phyloP scores from a whole-genome alignment of 2,113 vertebrate species.

The Anhinga rufa region DNA sequence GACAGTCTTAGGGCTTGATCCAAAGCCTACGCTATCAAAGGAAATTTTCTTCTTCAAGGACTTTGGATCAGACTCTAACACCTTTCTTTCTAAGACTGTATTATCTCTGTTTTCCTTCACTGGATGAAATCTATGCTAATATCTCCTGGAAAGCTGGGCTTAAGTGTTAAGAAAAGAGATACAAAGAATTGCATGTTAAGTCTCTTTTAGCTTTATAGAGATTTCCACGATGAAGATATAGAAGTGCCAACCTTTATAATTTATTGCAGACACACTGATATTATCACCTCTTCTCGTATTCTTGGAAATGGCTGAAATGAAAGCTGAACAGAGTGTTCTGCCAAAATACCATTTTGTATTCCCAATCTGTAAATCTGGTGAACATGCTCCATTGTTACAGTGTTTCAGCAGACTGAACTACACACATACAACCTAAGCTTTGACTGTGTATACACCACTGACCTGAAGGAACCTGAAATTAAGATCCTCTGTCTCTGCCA shows the following conservation, averaged over 20 bases:
- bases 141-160: not conserved
- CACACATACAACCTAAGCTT: not conserved
- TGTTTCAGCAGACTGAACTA: not conserved
- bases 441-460: not conserved
- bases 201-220: not conserved
- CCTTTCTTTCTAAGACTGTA: not conserved
- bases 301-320: conserved; percentile 5
- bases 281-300: not conserved
- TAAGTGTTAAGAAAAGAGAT: not conserved
- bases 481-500: not conserved
- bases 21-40: not conserved
- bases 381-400: not conserved
- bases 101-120: not conserved
- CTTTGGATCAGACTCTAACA: not conserved
- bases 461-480: not conserved
- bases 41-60: not conserved
- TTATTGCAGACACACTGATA: conserved; percentile 24
- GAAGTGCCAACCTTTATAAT: conserved; percentile 18
- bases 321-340: conserved; percentile 47
- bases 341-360: not conserved
- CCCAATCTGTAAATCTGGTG: not conserved
- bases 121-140: not conserved
- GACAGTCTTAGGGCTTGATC: not conserved
- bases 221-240: not conserved
- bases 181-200: not conserved